Evolutionary conservation across 2,888 invertebrate genomes (phyloP).

Genomic region (Epistrophe grossulariae): DNA sequence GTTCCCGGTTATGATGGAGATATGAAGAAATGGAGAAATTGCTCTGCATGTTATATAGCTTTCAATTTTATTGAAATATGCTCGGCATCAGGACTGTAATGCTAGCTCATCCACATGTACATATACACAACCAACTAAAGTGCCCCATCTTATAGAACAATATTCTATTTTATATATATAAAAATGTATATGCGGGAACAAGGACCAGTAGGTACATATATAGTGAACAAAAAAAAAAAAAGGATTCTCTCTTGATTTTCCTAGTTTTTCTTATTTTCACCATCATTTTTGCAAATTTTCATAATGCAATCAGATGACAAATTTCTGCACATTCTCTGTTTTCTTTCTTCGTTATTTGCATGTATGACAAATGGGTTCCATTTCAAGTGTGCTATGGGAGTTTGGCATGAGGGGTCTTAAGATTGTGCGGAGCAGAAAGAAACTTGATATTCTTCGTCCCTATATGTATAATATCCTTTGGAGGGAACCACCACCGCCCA

Average conservation of each 20-base stretch:
- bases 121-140: conserved; percentile 3
- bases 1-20: conserved; percentile 59
- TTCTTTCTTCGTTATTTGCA: conserved; percentile 48
- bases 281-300: conserved; percentile 73
- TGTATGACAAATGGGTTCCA: conserved; percentile 47
- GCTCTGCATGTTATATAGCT: conserved; percentile 71
- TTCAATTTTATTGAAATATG: conserved; percentile 76
- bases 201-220: neutral
- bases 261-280: conserved; percentile 37
- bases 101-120: conserved; percentile 39
- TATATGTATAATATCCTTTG: neutral
- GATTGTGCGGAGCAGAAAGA: neutral
- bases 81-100: conserved; percentile 65
- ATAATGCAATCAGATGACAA: conserved; percentile 76
- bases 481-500: neutral
- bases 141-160: neutral
- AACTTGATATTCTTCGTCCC: neutral
- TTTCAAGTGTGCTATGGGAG: no score
- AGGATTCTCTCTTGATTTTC: conserved; percentile 34
- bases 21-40: conserved; percentile 57
- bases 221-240: neutral
- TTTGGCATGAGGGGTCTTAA: neutral
- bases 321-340: conserved; percentile 70
- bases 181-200: neutral
- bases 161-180: neutral